These are phyloP conservation scores for Peromyscus maniculatus DNA, from an alignment of 2,113 vertebrate genomes.

Conservation along the genomic window DNA sequence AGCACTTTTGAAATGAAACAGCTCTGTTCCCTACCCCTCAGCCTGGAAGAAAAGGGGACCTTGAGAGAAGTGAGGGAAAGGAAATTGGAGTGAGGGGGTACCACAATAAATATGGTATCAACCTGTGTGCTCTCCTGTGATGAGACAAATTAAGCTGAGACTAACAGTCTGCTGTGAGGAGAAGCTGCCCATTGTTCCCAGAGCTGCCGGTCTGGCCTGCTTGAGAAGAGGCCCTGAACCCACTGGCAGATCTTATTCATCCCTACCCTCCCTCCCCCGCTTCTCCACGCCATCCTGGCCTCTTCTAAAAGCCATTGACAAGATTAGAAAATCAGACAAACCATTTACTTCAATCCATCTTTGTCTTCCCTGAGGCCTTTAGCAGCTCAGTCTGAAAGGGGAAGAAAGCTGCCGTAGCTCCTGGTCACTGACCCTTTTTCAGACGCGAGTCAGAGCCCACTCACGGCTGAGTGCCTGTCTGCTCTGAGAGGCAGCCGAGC, in stretches of 20 bases:
- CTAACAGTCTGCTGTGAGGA: background rate
- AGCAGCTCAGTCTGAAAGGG: background rate
- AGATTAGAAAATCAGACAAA: conserved; percentile 73
- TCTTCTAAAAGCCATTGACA: conserved; percentile 63
- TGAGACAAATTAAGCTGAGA: background rate
- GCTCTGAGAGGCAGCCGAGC: background rate
- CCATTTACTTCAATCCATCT: conserved; percentile 65
- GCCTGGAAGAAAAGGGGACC: background rate
- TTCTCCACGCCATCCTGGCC: background rate
- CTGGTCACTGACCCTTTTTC: conserved; percentile 45
- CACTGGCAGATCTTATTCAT: background rate
- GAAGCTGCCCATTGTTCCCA: background rate
- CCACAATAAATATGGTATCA: background rate
- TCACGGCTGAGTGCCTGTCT: background rate
- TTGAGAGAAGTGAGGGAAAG: background rate
- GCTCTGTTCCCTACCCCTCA: background rate
- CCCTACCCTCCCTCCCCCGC: background rate
- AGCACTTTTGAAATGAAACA: background rate
- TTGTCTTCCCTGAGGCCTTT: conserved; percentile 59
- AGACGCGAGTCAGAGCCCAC: conserved; percentile 32
- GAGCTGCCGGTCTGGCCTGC: background rate
- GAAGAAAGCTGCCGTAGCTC: background rate
- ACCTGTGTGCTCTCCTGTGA: background rate
- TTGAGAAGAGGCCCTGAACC: background rate
- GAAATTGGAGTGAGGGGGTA: background rate